phyloP scores from a whole-genome alignment of 2,888 invertebrate species.

The Anodontia alba region DNA sequence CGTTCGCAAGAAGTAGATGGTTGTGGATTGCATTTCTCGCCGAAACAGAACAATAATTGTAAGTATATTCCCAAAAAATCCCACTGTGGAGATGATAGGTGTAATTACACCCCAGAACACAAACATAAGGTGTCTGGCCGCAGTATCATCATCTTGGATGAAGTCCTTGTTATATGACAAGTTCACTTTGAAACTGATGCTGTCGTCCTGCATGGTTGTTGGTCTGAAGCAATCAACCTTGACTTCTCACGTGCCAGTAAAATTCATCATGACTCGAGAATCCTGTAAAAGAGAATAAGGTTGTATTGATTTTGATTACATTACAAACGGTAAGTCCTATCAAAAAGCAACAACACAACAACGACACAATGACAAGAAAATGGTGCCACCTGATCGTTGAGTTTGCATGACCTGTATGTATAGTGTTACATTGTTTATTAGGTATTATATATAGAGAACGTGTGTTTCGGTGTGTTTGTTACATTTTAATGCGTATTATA shows the following conservation, averaged over 20 bases:
- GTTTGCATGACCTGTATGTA: too few species aligned
- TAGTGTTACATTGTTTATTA: too few species aligned
- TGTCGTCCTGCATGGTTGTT: constrained; percentile 33
- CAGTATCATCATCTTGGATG: constrained; percentile 66
- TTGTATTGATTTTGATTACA: too few species aligned
- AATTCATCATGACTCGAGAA: too few species aligned
- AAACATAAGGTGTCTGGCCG: constrained; percentile 70
- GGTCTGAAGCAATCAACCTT: background rate
- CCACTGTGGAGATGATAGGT: constrained; percentile 75
- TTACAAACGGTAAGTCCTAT: too few species aligned
- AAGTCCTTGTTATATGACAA: constrained; percentile 69
- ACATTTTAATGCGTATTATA: too few species aligned
- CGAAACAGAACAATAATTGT: constrained; percentile 81
- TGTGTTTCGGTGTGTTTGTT: too few species aligned
- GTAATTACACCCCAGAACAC: constrained; percentile 77
- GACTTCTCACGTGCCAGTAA: background rate
- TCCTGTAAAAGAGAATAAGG: too few species aligned
- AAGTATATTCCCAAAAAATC: constrained; percentile 79
- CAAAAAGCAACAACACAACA: too few species aligned
- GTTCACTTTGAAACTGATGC: constrained; percentile 77
- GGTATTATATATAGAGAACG: too few species aligned
- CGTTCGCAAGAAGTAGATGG: constrained; percentile 76
- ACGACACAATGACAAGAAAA: too few species aligned
- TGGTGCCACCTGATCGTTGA: too few species aligned
- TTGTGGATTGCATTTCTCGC: constrained; percentile 79